Percentiles rank a stretch among this genome's conserved stretches.
Conservation (phyloP, 2,888 invertebrate genomes). For the Autographa pulchrina region DNA sequence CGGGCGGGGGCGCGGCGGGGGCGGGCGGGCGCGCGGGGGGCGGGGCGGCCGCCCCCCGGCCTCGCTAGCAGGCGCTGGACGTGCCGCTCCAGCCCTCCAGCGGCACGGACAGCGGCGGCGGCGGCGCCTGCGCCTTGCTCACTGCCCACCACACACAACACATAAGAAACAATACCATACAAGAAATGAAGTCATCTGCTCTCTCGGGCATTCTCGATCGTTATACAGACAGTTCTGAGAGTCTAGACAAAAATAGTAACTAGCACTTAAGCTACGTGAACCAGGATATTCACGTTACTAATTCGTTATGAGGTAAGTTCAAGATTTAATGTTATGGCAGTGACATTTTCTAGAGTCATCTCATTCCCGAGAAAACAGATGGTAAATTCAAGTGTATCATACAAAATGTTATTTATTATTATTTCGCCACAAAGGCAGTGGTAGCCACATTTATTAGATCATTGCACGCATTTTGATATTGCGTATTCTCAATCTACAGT, state of each 20-base stretch:
- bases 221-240: slow-evolving; percentile 31
- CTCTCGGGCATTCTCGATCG: slow-evolving; percentile 39
- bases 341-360: slow-evolving; percentile 11
- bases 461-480: slow-evolving; percentile 18
- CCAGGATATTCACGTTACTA: background rate
- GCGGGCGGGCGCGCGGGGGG: slow-evolving; percentile 1
- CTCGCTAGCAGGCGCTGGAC: slow-evolving; percentile 88
- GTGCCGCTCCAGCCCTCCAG: slow-evolving; percentile 89
- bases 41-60: slow-evolving; percentile 79
- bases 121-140: slow-evolving; percentile 90
- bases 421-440: slow-evolving; percentile 19
- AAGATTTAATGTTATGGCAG: background rate
- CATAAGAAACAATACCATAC: background rate
- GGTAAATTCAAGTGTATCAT: slow-evolving; percentile 43
- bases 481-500: slow-evolving; percentile 3
- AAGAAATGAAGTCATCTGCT: slow-evolving; percentile 25
- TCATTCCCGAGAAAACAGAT: slow-evolving; percentile 35
- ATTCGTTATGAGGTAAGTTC: background rate
- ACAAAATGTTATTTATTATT: slow-evolving; percentile 42
- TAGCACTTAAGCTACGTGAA: background rate
- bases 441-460: slow-evolving; percentile 35
- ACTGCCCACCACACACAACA: slow-evolving; percentile 66
- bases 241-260: slow-evolving; percentile 12
- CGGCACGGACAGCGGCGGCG: slow-evolving; percentile 89
- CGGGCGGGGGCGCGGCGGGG: slow-evolving; percentile 8